Conservation (phyloP, 2,113 vertebrate genomes). For the Silurus asotus region DNA sequence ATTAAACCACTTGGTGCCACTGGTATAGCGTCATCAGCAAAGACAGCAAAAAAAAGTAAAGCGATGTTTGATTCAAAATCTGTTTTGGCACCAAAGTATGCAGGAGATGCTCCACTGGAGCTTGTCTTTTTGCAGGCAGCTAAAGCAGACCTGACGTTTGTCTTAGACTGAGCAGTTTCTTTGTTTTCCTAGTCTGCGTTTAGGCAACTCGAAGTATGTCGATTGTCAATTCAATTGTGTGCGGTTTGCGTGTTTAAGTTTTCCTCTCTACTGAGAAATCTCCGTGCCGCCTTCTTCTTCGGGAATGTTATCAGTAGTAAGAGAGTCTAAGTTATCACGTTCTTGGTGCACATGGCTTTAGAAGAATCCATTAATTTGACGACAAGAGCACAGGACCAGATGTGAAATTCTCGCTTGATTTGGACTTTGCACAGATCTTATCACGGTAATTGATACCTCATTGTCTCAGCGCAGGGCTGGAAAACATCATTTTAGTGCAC, state of each 20-base stretch:
- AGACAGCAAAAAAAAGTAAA: constrained; percentile 14
- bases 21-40: constrained; percentile 39
- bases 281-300: constrained; percentile 37
- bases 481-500: constrained; percentile 58
- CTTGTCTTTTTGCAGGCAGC: constrained; percentile 21
- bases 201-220: constrained; percentile 31
- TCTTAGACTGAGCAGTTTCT: constrained; percentile 49
- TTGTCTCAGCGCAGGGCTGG: constrained; percentile 69
- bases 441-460: constrained; percentile 81
- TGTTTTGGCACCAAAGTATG: constrained; percentile 48
- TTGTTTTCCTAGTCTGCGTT: constrained; percentile 40
- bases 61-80: constrained; percentile 43
- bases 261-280: constrained; percentile 37
- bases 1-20: constrained; percentile 15
- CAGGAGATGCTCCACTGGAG: constrained; percentile 30
- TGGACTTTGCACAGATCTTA: constrained; percentile 84
- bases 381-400: constrained; percentile 83
- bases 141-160: constrained; percentile 49
- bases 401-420: constrained; percentile 79
- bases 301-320: constrained; percentile 67
- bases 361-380: constrained; percentile 73
- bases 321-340: constrained; percentile 71
- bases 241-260: constrained; percentile 32
- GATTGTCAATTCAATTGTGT: not conserved
- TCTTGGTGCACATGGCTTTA: constrained; percentile 58